A percentile compares a stretch with the other conserved stretches of the same genome.
phyloP scores from a whole-genome alignment of 2,797 vertebrate genomes.

The Propithecus perrieri region DNA sequence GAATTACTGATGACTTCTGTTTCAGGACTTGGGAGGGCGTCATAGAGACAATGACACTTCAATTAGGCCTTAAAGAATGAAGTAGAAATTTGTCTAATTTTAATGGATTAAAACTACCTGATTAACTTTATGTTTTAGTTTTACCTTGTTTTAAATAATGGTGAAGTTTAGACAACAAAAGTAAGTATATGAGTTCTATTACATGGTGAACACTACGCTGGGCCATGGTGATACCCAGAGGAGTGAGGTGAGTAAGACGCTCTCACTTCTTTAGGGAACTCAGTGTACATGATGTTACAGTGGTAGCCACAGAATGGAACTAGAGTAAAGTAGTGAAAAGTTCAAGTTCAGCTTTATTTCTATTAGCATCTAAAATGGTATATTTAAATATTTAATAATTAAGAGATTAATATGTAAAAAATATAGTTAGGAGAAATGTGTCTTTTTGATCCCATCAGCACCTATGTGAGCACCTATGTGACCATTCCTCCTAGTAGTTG shows the following conservation, averaged over 20 bases:
- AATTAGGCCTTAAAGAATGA: neutral
- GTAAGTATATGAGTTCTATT: neutral
- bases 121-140: neutral
- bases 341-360: neutral
- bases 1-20: neutral
- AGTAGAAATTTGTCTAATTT: neutral
- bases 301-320: neutral
- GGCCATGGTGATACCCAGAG: neutral
- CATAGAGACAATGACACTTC: neutral
- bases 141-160: conserved; percentile 14
- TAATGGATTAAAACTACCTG: neutral
- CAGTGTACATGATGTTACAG: neutral
- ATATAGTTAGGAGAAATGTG: neutral
- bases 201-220: neutral
- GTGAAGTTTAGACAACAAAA: neutral
- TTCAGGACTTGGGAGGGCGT: neutral
- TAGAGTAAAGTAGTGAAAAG: conserved; percentile 7
- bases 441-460: neutral
- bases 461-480: neutral
- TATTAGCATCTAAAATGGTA: neutral
- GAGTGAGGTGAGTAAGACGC: neutral
- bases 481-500: neutral
- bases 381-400: neutral
- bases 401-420: neutral
- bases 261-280: neutral